Evolutionary conservation across 2,888 invertebrate species (phyloP).

Genomic region (Holacanthella duospinosa): DNA sequence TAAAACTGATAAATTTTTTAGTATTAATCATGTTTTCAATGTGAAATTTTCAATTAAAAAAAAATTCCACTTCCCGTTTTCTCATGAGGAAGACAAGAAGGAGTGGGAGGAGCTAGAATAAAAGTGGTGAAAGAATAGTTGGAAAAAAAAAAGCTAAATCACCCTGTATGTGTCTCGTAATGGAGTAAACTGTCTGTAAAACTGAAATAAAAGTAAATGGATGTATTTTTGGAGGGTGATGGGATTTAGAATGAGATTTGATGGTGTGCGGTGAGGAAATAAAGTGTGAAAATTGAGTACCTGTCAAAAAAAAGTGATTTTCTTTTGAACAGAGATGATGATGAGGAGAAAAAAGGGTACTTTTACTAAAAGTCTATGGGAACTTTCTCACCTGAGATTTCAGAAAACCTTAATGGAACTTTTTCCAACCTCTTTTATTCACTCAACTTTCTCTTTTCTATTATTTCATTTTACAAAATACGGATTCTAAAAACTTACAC

Average conservation of each 20-base stretch:
- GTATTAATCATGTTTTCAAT: too few relatives aligned
- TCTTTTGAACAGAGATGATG: too few relatives aligned
- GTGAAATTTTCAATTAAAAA: too few relatives aligned
- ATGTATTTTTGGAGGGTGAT: neutral
- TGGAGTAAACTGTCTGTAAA: neutral
- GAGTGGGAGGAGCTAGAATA: too few relatives aligned
- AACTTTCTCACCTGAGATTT: constrained; percentile 28
- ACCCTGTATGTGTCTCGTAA: too few relatives aligned
- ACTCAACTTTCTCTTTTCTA: constrained; percentile 12
- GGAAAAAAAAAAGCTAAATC: too few relatives aligned
- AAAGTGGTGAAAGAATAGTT: too few relatives aligned
- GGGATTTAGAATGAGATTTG: neutral
- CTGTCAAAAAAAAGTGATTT: constrained; percentile 1
- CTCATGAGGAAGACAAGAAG: too few relatives aligned
- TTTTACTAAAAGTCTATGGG: constrained; percentile 24
- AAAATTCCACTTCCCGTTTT: too few relatives aligned
- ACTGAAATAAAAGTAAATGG: neutral
- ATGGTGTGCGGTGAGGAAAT: neutral
- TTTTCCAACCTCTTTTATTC: constrained; percentile 23
- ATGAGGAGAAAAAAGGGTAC: neutral
- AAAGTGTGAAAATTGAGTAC: neutral
- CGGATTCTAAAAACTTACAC: too few relatives aligned
- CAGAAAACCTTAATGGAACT: constrained; percentile 25
- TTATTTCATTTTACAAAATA: constrained; percentile 13
- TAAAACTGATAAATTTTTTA: too few relatives aligned